phyloP scores from a whole-genome alignment of 30 jellyfish, hydroid and myxozoan species.

The Hydractinia echinata region DNA sequence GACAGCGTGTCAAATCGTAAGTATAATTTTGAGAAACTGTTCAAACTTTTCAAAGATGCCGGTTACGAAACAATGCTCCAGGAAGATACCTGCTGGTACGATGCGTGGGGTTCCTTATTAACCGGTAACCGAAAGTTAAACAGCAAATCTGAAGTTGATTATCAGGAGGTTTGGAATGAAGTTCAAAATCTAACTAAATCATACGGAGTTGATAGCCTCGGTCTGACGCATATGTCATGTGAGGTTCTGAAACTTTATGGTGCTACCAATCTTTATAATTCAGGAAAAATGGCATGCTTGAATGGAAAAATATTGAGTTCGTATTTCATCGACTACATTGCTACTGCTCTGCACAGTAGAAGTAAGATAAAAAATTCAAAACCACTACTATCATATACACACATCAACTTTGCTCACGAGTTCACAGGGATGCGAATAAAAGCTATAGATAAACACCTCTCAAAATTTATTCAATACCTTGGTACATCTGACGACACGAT shows the following conservation, averaged over 20 bases:
- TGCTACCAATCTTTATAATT: conserved; percentile 54
- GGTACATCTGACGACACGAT: conserved; percentile 47
- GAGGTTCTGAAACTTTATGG: conserved; percentile 58
- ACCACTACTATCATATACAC: conserved; percentile 80
- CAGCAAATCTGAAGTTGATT: neutral
- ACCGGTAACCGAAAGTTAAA: conserved; percentile 62
- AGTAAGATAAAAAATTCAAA: conserved; percentile 16
- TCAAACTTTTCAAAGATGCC: conserved; percentile 22
- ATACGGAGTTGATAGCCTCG: conserved; percentile 40
- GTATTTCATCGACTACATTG: conserved; percentile 38
- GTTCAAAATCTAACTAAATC: conserved; percentile 1
- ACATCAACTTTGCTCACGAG: conserved; percentile 84
- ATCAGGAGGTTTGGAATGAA: conserved; percentile 41
- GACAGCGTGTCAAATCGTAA: conserved; percentile 43
- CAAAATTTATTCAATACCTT: conserved; percentile 25
- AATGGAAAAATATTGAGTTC: conserved; percentile 76
- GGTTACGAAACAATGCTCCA: conserved; percentile 65
- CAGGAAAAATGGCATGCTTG: conserved; percentile 48
- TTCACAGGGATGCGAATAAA: conserved; percentile 64
- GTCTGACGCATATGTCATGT: conserved; percentile 62
- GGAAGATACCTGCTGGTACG: conserved; percentile 94
- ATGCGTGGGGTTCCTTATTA: conserved; percentile 68
- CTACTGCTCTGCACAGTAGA: conserved; percentile 6
- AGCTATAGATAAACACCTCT: conserved; percentile 44
- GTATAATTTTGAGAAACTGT: conserved; percentile 37